Percentiles rank a stretch among this genome's conserved stretches.
Evolutionary conservation across 2,797 vertebrate genomes (phyloP).

Genomic region (Bovichtus variegatus): DNA sequence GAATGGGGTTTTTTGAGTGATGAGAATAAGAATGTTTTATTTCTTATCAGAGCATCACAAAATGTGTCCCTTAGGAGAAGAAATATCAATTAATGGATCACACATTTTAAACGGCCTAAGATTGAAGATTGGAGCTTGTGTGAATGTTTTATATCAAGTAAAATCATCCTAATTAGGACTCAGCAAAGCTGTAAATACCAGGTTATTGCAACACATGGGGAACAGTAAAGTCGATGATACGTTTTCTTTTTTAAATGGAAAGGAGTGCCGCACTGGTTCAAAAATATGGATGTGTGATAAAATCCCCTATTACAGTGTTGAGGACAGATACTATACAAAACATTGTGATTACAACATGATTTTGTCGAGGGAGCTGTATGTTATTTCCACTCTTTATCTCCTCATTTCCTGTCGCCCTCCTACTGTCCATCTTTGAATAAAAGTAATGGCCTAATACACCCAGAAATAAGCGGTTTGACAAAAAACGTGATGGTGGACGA

Average conservation of each 20-base stretch:
- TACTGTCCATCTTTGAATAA: neutral
- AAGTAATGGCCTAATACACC: neutral
- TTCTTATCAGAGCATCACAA: conserved; percentile 45
- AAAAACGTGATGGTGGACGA: neutral
- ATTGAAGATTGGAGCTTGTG: neutral
- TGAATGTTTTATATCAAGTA: conserved; percentile 45
- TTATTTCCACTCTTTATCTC: neutral
- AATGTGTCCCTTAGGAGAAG: conserved; percentile 48
- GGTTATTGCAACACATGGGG: conserved; percentile 21
- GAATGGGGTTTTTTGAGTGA: conserved; percentile 27
- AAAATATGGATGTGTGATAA: neutral
- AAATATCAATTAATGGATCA: conserved; percentile 60
- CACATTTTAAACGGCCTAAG: conserved; percentile 28
- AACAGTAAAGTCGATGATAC: neutral
- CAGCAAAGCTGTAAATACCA: conserved; percentile 47
- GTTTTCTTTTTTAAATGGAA: no score
- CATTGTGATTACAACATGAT: no score
- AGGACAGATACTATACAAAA: neutral
- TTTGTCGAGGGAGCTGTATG: neutral
- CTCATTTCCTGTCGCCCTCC: neutral
- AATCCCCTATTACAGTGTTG: neutral
- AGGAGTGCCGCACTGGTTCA: neutral
- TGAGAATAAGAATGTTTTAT: conserved; percentile 45
- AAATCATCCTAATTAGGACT: conserved; percentile 57
- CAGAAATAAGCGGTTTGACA: neutral